phyloP scores from a whole-genome alignment of 2,888 invertebrate species.

The Malthinus flaveolus region DNA sequence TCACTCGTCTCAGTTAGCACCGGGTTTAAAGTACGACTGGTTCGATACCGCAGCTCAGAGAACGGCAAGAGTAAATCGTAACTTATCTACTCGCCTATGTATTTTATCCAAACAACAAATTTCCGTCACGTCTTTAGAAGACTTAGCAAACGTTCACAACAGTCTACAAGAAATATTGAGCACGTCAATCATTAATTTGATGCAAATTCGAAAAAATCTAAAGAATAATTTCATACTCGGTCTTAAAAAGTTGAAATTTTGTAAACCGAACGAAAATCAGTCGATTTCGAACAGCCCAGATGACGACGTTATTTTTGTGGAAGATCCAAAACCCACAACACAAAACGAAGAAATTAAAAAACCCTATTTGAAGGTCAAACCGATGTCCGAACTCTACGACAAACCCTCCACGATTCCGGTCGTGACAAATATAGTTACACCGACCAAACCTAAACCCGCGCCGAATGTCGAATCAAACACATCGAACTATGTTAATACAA shows the following conservation, averaged over 20 bases:
- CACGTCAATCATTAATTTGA: conserved; percentile 59
- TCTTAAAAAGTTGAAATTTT: conserved; percentile 53
- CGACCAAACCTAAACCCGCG: neutral
- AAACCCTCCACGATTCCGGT: neutral
- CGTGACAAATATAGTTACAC: neutral
- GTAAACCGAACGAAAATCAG: conserved; percentile 38
- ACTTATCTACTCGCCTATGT: conserved; percentile 58
- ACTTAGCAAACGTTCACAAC: conserved; percentile 60
- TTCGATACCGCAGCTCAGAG: conserved; percentile 62
- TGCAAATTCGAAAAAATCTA: conserved; percentile 60
- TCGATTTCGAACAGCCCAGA: conserved; percentile 34
- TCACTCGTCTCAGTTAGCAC: conserved; percentile 18
- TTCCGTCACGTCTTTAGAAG: conserved; percentile 55
- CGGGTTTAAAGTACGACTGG: conserved; percentile 56
- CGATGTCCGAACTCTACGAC: conserved; percentile 6
- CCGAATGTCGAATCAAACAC: neutral
- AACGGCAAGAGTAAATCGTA: conserved; percentile 61
- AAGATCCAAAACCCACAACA: conserved; percentile 51
- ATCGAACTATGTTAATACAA: neutral
- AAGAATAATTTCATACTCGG: conserved; percentile 60
- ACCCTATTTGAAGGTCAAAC: conserved; percentile 19
- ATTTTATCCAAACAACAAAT: conserved; percentile 59
- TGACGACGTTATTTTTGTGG: conserved; percentile 58
- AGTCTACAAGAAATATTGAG: conserved; percentile 60
- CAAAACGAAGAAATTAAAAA: neutral